A percentile compares a stretch with the other conserved stretches of the same genome.
These are phyloP conservation scores for Panagrolaimus sp. DNA, from an alignment of 1,140 invertebrate genomes.

Conservation along the genomic window DNA sequence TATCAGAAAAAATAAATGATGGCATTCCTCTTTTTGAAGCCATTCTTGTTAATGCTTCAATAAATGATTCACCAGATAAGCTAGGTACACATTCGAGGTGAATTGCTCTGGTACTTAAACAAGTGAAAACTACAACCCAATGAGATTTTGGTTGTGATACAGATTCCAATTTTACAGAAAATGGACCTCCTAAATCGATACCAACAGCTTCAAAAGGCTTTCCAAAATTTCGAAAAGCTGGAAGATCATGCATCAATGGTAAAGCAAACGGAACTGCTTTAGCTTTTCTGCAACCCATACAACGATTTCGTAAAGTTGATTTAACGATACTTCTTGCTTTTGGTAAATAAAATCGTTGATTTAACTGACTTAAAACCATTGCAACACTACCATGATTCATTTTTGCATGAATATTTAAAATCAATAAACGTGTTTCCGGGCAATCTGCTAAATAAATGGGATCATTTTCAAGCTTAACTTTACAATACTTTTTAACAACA, in stretches of 20 bases:
- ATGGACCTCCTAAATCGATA: slow-evolving; percentile 6
- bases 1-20: not conserved
- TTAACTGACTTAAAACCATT: not conserved
- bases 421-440: not conserved
- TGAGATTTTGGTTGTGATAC: not conserved
- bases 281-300: not conserved
- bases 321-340: not conserved
- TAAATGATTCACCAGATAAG: not conserved
- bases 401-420: not conserved
- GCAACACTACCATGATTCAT: not conserved
- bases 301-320: not conserved
- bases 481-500: not conserved
- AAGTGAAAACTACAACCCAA: slow-evolving; percentile 8
- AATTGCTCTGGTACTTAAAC: not conserved
- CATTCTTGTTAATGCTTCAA: not conserved
- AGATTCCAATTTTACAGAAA: not conserved
- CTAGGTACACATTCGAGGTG: not conserved
- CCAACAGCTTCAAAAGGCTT: not conserved
- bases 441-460: not conserved
- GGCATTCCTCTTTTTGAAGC: not conserved
- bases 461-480: not conserved
- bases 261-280: not conserved
- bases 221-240: not conserved
- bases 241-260: not conserved
- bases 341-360: not conserved